Evolutionary conservation across 2,888 invertebrate genomes (phyloP).

Genomic region (Drosophila paramelanica): DNA sequence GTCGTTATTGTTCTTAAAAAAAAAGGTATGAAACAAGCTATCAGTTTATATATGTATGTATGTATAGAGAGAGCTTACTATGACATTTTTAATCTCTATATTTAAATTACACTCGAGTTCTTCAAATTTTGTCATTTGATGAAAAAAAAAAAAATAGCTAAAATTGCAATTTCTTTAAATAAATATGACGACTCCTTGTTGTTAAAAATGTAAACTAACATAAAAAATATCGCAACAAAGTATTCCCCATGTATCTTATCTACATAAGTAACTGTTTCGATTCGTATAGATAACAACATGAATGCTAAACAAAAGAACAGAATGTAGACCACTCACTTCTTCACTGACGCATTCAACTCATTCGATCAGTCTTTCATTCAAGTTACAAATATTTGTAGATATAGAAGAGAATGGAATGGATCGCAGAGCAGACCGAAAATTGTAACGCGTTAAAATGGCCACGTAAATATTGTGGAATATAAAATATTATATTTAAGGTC

Average conservation of each 20-base stretch:
- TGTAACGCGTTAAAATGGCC: slow-evolving; percentile 18
- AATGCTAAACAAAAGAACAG: background rate
- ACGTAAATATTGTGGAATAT: slow-evolving; percentile 46
- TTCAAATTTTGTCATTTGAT: no score
- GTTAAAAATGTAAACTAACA: no score
- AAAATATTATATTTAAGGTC: slow-evolving; percentile 60
- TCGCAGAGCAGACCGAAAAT: background rate
- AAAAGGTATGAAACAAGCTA: no score
- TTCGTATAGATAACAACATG: background rate
- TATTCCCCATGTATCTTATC: background rate
- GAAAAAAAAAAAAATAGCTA: no score
- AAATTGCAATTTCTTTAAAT: no score
- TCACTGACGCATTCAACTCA: background rate
- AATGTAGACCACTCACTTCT: background rate
- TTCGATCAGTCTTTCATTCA: background rate
- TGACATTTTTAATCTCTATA: no score
- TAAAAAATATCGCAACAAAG: background rate
- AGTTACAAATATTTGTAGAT: background rate
- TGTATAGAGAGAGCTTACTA: no score
- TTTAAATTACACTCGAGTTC: no score
- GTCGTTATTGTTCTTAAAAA: background rate
- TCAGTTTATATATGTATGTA: no score
- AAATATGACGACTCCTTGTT: no score
- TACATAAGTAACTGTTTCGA: background rate
- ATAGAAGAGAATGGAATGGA: background rate